These are phyloP conservation scores for Rotaria sp. DNA, from an alignment of 2,888 invertebrate species.

Conservation along the genomic window DNA sequence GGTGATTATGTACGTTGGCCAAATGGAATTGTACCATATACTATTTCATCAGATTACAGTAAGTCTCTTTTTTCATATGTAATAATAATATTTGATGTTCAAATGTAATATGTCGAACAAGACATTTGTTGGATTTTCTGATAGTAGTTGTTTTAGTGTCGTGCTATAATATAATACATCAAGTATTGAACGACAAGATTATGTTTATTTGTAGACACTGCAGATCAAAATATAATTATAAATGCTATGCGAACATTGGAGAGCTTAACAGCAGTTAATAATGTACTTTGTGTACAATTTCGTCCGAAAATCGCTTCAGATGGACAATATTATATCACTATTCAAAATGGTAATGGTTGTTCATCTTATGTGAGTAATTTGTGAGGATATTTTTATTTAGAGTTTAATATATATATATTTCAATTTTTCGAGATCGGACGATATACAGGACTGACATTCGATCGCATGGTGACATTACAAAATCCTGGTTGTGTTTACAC, in stretches of 20 bases:
- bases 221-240: conserved; percentile 42
- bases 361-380: too few species aligned
- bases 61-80: neutral
- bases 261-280: conserved; percentile 47
- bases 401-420: neutral
- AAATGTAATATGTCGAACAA: too few species aligned
- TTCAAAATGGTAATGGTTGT: conserved; percentile 34
- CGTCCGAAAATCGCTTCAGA: conserved; percentile 60
- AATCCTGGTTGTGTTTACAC: conserved; percentile 32
- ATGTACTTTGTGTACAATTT: conserved; percentile 64
- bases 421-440: neutral
- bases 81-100: neutral
- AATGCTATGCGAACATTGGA: conserved; percentile 46
- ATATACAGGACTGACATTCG: conserved; percentile 58
- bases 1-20: conserved; percentile 43
- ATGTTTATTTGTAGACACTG: conserved; percentile 36
- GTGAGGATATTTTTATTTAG: neutral
- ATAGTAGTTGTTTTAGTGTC: too few species aligned
- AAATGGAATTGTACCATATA: conserved; percentile 46
- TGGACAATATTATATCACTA: conserved; percentile 46
- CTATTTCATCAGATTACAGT: conserved; percentile 42
- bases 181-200: too few species aligned
- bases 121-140: too few species aligned
- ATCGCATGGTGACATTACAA: conserved; percentile 66
- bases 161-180: too few species aligned